phyloP scores from a whole-genome alignment of 2,888 invertebrate genomes.

The Acleris holmiana region DNA sequence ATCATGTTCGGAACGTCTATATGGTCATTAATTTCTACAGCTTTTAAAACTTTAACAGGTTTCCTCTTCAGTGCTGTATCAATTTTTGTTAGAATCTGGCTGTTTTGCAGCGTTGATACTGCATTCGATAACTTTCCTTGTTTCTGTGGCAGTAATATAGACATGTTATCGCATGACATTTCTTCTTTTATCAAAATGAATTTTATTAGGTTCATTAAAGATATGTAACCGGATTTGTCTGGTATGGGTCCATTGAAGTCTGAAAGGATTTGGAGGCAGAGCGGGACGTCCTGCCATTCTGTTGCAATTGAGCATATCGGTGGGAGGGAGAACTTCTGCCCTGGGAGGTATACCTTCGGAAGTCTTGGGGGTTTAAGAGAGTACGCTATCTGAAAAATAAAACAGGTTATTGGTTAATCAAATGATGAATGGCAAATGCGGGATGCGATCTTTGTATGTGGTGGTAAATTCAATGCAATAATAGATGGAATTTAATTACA shows the following conservation, averaged over 20 bases:
- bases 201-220: conserved; percentile 27
- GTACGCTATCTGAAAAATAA: conserved; percentile 4
- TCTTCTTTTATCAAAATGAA: conserved; percentile 34
- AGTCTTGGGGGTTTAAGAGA: conserved; percentile 25
- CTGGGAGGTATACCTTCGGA: conserved; percentile 13
- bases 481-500: too few species aligned
- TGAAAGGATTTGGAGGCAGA: conserved; percentile 16
- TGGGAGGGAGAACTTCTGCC: conserved; percentile 23
- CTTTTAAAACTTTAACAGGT: conserved; percentile 11
- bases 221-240: conserved; percentile 20
- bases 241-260: conserved; percentile 13
- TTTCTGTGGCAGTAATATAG: background rate
- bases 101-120: conserved; percentile 2
- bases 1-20: conserved; percentile 40
- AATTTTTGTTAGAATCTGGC: conserved; percentile 15
- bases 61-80: conserved; percentile 24
- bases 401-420: background rate
- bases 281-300: conserved; percentile 22
- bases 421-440: too few species aligned
- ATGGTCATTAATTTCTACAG: conserved; percentile 25
- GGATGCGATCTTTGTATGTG: too few species aligned
- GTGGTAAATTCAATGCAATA: too few species aligned
- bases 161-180: conserved; percentile 12
- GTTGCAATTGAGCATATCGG: conserved; percentile 22
- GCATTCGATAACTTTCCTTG: conserved; percentile 17